phyloP scores from a whole-genome alignment of 1,140 invertebrate species.

The Phymorhynchus buccinoides region DNA sequence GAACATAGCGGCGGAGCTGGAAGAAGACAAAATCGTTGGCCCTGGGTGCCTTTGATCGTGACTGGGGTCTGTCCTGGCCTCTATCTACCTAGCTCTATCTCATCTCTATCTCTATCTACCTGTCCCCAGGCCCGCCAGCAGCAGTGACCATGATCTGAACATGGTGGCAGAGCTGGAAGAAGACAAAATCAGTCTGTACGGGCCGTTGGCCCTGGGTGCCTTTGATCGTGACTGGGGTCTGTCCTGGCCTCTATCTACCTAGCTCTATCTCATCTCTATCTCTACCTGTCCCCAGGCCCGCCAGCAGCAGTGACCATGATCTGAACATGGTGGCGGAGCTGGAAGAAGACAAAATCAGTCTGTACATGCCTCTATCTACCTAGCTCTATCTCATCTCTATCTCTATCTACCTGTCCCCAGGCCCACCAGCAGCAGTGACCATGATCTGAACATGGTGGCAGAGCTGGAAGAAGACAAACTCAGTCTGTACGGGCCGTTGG shows the following conservation, averaged over 20 bases:
- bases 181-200: constrained; percentile 88
- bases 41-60: no score
- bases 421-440: background rate
- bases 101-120: no score
- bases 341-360: constrained; percentile 86
- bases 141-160: constrained; percentile 74
- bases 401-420: no score
- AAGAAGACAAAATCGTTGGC: no score
- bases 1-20: no score
- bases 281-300: no score
- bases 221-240: constrained; percentile 88
- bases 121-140: no score
- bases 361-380: constrained; percentile 92
- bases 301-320: constrained; percentile 18
- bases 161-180: constrained; percentile 92
- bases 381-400: no score
- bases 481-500: constrained; percentile 90
- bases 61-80: no score
- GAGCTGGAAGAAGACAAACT: constrained; percentile 90
- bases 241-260: no score
- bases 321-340: constrained; percentile 91
- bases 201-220: constrained; percentile 85
- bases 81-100: no score
- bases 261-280: no score
- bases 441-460: constrained; percentile 84